phyloP scores from a whole-genome alignment of 2,113 vertebrate genomes.

The Anguilla japonica region DNA sequence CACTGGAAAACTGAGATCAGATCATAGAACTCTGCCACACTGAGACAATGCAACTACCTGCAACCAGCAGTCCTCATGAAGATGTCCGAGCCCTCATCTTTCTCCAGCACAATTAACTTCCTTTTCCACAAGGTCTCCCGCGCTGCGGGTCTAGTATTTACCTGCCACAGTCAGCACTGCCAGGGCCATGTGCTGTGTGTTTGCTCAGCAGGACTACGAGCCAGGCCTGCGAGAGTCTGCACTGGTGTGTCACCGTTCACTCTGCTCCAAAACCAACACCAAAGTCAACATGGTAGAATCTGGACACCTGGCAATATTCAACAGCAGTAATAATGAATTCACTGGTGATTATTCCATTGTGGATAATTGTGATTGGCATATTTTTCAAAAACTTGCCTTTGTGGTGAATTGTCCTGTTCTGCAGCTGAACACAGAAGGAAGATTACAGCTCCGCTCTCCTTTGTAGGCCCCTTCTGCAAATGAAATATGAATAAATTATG shows the following conservation, averaged over 20 bases:
- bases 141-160: background rate
- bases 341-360: background rate
- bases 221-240: background rate
- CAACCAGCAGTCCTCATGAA: background rate
- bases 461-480: background rate
- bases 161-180: background rate
- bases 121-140: background rate
- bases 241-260: background rate
- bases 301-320: background rate
- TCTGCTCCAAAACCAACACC: background rate
- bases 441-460: background rate
- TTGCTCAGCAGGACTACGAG: background rate
- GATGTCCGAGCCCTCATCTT: background rate
- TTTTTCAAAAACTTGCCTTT: background rate
- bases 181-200: background rate
- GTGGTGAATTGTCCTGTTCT: background rate
- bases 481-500: slow-evolving; percentile 1
- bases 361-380: background rate
- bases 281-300: background rate
- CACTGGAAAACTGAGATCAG: too few species aligned
- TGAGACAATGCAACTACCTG: background rate
- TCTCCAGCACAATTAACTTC: background rate
- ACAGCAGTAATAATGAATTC: background rate
- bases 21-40: background rate
- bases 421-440: background rate